Percentiles rank a stretch among this genome's conserved stretches.
These are phyloP conservation scores for Paratrypauchen microcephalus DNA, from an alignment of 2,797 vertebrate genomes.

Conservation along the genomic window DNA sequence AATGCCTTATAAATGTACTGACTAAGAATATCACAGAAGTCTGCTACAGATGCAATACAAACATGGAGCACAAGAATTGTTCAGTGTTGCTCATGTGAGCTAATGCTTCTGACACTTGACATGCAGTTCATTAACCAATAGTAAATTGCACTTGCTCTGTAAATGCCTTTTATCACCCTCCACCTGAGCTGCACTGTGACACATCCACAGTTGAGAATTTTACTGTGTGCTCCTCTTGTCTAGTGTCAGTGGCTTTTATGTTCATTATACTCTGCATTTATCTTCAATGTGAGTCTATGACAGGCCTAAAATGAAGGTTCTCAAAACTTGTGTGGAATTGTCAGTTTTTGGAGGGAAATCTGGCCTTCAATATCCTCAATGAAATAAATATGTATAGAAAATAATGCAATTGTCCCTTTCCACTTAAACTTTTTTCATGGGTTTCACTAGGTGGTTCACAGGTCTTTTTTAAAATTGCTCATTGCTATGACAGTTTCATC, in stretches of 20 bases:
- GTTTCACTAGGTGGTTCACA: no score
- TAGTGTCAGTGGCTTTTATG: not conserved
- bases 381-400: no score
- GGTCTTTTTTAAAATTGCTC: no score
- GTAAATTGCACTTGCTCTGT: not conserved
- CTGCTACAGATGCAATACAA: not conserved
- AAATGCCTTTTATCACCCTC: no score
- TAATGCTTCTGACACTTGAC: not conserved
- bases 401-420: no score
- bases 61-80: not conserved
- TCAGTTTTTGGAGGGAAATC: not conserved
- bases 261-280: not conserved
- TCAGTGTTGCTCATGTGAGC: not conserved
- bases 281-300: no score
- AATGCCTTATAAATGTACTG: not conserved
- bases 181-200: not conserved
- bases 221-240: not conserved
- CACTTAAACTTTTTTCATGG: no score
- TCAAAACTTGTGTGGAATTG: not conserved
- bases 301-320: not conserved
- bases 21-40: not conserved
- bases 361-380: no score
- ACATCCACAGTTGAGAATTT: not conserved
- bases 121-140: not conserved
- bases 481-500: no score